Base-by-base conservation (phyloP, 2,113 vertebrate genomes). In the Isichthys henryi region DNA sequence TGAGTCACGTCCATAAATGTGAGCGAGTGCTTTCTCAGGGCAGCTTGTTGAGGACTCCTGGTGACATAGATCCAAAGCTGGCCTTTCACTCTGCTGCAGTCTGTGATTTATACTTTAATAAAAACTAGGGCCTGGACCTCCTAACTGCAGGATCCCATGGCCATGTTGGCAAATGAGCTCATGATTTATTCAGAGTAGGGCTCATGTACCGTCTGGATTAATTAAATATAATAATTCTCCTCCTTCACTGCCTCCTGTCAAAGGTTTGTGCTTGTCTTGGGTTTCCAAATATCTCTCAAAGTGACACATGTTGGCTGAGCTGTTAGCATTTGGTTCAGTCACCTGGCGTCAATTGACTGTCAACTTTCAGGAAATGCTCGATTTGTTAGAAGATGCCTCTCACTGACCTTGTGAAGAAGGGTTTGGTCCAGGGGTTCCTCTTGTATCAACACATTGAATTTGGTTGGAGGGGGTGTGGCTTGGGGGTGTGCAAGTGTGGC, bases 1-100 rank as follows among this genome's bases (percentile, higher is more conserved):
- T 91, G 92, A 94, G 92, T 93, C 90, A 93, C 89, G 45, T 86
- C 45, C 13, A 52, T 88, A 91, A 88, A 58, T 49, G 43, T 3
- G 53, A 83, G 89, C 35, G 13, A 35, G 23, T 70, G 85, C 85
- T 90, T 86, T 91, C 87, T 53, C 15, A 21, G 62, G 80, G 35
- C 19, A 70, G 50, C 66, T 87, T 66, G 49, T 9, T 46, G 17
- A 87, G 66, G 39, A 5, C 46, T 88, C 58, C 48, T 77, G 83
- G 27, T 89, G 56, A 83, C 90, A 89, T 91, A 74, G 53, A 90
- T 92, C 93, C 91, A 89, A 90, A 91, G 88, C 89, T 87, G 49
- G 83, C 74, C 84, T 46, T 80, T 17, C 74, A 82, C 88, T n/a
- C 86, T 74, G 53, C 31, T 27, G 43, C 46, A 27, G 11, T 46